phyloP scores from a whole-genome alignment of 2,797 vertebrate genomes.

The Pristis pectinata region DNA sequence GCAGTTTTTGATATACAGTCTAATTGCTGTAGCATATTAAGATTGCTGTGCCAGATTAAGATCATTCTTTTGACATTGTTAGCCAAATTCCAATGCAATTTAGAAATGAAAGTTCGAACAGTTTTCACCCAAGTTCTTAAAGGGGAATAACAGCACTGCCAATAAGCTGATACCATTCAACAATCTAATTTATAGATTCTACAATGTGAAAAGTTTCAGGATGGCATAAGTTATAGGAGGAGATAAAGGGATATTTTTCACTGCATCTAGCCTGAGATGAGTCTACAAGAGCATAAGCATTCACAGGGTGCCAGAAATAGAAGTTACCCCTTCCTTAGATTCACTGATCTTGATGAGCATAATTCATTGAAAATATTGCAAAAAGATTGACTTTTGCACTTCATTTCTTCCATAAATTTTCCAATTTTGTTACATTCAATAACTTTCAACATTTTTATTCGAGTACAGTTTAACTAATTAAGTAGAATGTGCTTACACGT shows the following conservation, averaged over 20 bases:
- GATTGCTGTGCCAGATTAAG: background rate
- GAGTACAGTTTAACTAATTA: background rate
- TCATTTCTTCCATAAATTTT: background rate
- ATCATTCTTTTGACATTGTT: background rate
- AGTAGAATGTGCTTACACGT: background rate
- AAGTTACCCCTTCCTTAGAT: background rate
- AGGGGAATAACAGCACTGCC: background rate
- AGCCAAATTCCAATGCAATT: background rate
- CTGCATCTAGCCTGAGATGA: background rate
- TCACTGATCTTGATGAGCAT: constrained; percentile 24
- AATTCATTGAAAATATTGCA: background rate
- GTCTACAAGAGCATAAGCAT: background rate
- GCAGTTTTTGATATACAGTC: background rate
- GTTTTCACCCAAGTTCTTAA: background rate
- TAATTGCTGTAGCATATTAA: background rate
- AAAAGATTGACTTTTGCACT: background rate
- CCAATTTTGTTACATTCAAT: background rate
- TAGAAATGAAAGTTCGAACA: background rate
- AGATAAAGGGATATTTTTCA: background rate
- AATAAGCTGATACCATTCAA: background rate
- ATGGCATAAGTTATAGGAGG: background rate
- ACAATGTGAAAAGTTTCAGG: background rate
- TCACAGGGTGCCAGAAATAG: background rate
- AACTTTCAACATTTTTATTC: background rate
- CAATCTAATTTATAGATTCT: background rate